phyloP scores from a whole-genome alignment of 1,140 invertebrate species.

The Bombus cullumanus region DNA sequence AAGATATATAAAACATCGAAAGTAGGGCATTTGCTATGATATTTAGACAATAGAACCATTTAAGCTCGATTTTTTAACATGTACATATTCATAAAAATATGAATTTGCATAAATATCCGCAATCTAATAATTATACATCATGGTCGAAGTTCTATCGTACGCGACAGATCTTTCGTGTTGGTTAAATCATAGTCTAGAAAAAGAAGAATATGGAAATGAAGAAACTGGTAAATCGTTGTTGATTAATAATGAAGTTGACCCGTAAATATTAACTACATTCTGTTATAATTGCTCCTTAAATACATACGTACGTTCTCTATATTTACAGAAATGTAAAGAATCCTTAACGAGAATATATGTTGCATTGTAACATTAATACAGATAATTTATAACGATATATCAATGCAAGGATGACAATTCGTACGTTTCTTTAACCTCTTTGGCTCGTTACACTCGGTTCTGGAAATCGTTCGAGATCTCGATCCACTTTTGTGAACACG shows the following conservation, averaged over 20 bases:
- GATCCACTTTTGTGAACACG: not conserved
- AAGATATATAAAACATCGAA: no score
- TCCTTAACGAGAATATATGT: not conserved
- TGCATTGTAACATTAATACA: not conserved
- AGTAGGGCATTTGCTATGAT: no score
- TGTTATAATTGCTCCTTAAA: conserved; percentile 11
- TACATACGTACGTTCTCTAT: conserved; percentile 8
- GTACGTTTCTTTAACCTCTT: conserved; percentile 1
- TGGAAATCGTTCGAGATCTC: conserved; percentile 25
- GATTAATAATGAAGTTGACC: conserved; percentile 11
- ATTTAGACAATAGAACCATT: no score
- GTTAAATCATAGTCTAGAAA: not conserved
- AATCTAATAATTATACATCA: not conserved
- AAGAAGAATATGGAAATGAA: not conserved
- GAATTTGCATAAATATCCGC: no score
- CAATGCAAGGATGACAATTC: conserved; percentile 6
- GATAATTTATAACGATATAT: not conserved
- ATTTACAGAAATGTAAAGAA: conserved; percentile 41
- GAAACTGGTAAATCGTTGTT: not conserved
- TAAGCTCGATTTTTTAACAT: no score
- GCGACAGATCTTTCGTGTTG: not conserved
- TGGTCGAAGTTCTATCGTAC: not conserved
- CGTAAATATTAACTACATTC: not conserved
- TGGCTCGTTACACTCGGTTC: not conserved
- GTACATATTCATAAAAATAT: no score